Conservation (phyloP, 2,888 invertebrate genomes). For the Lithophane socia region DNA sequence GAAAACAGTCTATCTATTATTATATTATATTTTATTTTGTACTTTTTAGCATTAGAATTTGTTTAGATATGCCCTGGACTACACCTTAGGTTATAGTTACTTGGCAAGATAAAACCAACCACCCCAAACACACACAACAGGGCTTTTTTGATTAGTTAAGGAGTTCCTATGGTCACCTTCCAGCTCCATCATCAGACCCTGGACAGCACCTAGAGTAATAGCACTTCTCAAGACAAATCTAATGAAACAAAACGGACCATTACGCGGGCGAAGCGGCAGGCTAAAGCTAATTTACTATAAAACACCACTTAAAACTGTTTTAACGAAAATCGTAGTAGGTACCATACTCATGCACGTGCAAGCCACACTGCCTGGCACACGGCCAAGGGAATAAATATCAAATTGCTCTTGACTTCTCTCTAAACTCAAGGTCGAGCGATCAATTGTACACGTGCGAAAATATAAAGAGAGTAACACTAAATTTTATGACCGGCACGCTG, state of each 20-base stretch:
- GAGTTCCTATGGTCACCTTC: neutral
- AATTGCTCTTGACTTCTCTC: conserved; percentile 22
- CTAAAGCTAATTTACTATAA: neutral
- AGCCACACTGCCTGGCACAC: conserved; percentile 7
- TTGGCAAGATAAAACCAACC: neutral
- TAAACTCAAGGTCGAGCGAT: conserved; percentile 39
- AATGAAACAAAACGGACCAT: neutral
- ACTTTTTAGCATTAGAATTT: too few species aligned
- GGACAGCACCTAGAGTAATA: neutral
- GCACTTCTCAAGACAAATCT: neutral
- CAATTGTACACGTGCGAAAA: conserved; percentile 60
- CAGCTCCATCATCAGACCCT: neutral
- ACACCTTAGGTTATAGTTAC: neutral
- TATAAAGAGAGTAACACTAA: conserved; percentile 42
- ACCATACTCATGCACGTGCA: neutral
- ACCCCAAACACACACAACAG: neutral
- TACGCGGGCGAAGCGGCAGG: neutral
- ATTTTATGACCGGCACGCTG: conserved; percentile 49
- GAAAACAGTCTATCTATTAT: neutral
- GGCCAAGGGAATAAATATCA: conserved; percentile 39
- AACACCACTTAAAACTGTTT: neutral
- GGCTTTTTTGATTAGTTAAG: neutral
- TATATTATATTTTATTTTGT: too few species aligned
- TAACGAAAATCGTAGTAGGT: neutral
- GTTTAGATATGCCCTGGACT: neutral